These are phyloP conservation scores for Idaea dimidiata DNA, from an alignment of 2,888 invertebrate species.

Conservation along the genomic window DNA sequence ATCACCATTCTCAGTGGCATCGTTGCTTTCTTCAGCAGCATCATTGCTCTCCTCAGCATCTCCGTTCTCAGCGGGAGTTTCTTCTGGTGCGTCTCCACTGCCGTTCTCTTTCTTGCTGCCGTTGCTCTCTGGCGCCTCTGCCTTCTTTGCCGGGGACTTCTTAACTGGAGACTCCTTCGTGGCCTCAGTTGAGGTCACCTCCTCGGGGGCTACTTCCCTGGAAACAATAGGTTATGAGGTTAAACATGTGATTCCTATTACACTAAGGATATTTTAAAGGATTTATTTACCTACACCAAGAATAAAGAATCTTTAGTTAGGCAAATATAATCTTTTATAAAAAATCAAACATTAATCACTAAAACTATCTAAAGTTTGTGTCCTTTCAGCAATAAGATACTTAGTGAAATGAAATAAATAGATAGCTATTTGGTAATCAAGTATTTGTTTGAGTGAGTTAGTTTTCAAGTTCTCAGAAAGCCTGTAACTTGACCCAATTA, in stretches of 20 bases:
- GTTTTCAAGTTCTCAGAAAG: too few species aligned
- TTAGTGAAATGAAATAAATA: too few species aligned
- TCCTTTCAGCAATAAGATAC: too few species aligned
- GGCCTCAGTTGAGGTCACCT: constrained; percentile 71
- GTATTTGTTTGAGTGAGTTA: too few species aligned
- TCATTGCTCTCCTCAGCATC: constrained; percentile 74
- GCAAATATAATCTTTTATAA: too few species aligned
- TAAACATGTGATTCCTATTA: not conserved
- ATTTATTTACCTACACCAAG: too few species aligned
- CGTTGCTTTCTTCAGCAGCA: constrained; percentile 74
- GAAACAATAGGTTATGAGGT: constrained; percentile 33
- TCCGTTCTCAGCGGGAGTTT: constrained; percentile 65
- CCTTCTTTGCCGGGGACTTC: constrained; percentile 77
- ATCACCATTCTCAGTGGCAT: constrained; percentile 72
- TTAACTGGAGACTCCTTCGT: constrained; percentile 75
- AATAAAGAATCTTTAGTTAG: too few species aligned
- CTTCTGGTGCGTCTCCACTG: constrained; percentile 59
- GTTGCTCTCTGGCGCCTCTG: constrained; percentile 69
- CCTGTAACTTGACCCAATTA: too few species aligned
- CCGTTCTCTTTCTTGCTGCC: constrained; percentile 69
- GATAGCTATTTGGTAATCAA: too few species aligned
- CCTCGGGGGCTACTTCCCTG: constrained; percentile 72
- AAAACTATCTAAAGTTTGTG: too few species aligned
- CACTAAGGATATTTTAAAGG: too few species aligned
- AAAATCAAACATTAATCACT: too few species aligned